phyloP scores from a whole-genome alignment of 2,113 vertebrate species.

The Struthidea cinerea region DNA sequence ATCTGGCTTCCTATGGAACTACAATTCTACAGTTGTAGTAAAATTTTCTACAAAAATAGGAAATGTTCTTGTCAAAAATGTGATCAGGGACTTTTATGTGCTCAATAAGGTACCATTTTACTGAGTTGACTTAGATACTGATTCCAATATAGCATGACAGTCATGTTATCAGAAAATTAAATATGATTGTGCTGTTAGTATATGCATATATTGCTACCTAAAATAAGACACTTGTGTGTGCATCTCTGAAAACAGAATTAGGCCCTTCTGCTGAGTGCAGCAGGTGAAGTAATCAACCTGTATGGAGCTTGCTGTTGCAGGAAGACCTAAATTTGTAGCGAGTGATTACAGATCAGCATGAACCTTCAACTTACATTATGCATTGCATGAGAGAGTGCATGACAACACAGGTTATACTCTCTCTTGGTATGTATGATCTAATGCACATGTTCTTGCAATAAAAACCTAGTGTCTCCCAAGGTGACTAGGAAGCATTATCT shows the following conservation, averaged over 20 bases:
- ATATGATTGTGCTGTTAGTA: neutral
- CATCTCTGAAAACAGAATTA: neutral
- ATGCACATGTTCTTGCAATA: neutral
- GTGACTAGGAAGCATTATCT: neutral
- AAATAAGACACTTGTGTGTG: neutral
- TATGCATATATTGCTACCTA: neutral
- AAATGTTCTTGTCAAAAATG: neutral
- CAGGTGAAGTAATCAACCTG: neutral
- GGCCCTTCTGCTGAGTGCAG: neutral
- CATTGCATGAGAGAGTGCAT: neutral
- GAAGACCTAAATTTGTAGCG: neutral
- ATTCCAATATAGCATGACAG: neutral
- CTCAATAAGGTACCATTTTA: neutral
- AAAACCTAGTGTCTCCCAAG: neutral
- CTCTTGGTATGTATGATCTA: neutral
- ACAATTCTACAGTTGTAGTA: neutral
- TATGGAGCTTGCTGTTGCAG: neutral
- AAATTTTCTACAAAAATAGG: neutral
- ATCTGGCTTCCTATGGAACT: neutral
- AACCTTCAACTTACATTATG: neutral
- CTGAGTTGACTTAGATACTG: neutral
- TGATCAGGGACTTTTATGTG: neutral
- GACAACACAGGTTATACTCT: neutral
- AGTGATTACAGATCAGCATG: conserved; percentile 4
- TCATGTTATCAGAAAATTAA: neutral